Conservation (phyloP, 2,888 invertebrate genomes). For the Caenorhabditis sulstoni region DNA sequence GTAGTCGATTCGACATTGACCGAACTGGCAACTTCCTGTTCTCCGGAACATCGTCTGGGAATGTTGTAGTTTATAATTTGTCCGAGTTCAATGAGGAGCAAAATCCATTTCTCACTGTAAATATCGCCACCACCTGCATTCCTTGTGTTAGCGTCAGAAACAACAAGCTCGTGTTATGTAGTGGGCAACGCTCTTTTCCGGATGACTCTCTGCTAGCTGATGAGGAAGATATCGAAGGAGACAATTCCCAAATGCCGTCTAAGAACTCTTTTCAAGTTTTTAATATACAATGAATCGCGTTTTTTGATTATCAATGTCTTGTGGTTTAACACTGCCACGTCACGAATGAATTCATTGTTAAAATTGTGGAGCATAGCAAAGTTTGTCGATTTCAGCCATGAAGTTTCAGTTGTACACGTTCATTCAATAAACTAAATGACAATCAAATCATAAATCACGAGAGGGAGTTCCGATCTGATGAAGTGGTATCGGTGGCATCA, state of each 20-base stretch:
- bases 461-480: conserved; percentile 22
- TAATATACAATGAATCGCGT: conserved; percentile 16
- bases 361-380: no score
- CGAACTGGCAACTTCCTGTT: conserved; percentile 15
- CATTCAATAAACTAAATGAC: no score
- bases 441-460: neutral
- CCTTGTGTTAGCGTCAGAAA: conserved; percentile 41
- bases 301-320: no score
- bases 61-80: conserved; percentile 38
- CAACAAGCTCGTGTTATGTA: conserved; percentile 20
- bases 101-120: conserved; percentile 13
- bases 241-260: neutral
- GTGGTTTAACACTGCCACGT: no score
- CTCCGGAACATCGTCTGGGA: conserved; percentile 52
- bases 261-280: conserved; percentile 48
- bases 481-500: conserved; percentile 66
- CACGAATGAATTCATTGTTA: no score
- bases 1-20: conserved; percentile 51
- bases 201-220: conserved; percentile 6
- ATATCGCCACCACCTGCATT: conserved; percentile 31
- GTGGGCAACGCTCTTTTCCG: conserved; percentile 41
- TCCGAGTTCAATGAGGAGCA: conserved; percentile 18
- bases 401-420: no score
- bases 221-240: conserved; percentile 1
- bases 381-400: no score